Base-by-base conservation (phyloP, 2,797 vertebrate species). In the Morus bassanus region DNA sequence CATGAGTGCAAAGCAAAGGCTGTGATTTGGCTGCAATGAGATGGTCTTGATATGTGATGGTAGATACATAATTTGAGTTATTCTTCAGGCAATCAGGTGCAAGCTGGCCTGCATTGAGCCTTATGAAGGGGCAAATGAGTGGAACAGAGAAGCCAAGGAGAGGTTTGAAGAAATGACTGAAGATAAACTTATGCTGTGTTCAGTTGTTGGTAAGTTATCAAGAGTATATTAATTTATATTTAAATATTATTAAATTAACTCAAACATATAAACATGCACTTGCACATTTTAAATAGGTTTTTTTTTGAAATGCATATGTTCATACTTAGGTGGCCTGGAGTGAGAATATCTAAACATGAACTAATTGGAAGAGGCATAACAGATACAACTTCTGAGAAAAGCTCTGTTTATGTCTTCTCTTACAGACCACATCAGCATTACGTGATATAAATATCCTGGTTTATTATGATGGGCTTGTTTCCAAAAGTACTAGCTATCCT, bases 31-130 rank as follows among this genome's bases (percentile, higher is more conserved):
- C 31, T 15, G 1, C 70, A 51, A 73, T 73, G 35, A 64, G 48
- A 24, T 31, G 25, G 15, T 73, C 8, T 39, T 56, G 46, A 6
- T 57, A 35, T 10, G 12, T 95, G 89, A 73, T 91, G 22, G 14
- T 89, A 27, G 13, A 35, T 85, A 79, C 17, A 31, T 95, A 80
- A 88, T 94, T 89, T 88, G 76, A 72, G 54, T 91, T 94, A 16
- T 51, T 85, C 30, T 84, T 92, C 56, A 99, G 99, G 99, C 99
- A 21, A 96, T 99, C 84, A 98, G 96, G 88, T 99, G 99, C 98
- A 98, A 97, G 79, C 96, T 99, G 97, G 98, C 98, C 51, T 97
- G 97, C 65, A 98, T 99, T 94, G 93, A 96, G 96, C 98, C 99
- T 88, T 96, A 95, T 51, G 97, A 98, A 86, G 97, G 86, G 57